Evolutionary conservation across 2,888 invertebrate species (phyloP), one percentile per base, ranked within the genome.

Genomic region (Temnothorax ravouxi): DNA sequence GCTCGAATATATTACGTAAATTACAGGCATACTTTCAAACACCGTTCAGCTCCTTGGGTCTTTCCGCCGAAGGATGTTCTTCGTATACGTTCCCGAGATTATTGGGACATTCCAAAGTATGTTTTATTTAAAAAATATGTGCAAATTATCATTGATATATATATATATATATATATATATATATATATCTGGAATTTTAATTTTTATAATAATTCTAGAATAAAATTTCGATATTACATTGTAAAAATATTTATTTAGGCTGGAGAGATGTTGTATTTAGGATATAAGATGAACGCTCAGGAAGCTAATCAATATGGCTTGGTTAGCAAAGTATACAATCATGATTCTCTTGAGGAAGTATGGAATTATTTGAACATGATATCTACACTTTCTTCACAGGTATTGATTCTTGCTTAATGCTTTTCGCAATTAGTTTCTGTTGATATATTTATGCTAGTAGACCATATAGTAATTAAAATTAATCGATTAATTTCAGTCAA

Each of bases 41-140:
- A 18, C 99, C 99, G 9, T 99, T 99, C 94, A 96, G 97, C 25
- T 96, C 96, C 88, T 95, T 99, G 81, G 99, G 99, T 2, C 96
- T 99, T 88, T 96, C 97, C 52, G 97, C 99, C 21, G 99, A 99
- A 96, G 99, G 97, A 11, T 98, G 98, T 93, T 98, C 99, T 3
- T 97, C 98, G 29, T 97, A 97, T 91, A 97, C 97, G 77, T 99
- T 99, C 94, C 98, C 99, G 0, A 95, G 95, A 91, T 95, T 99
- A 74, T 96, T 99, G 95, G 99, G 99, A 8, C 96, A 96, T 76
- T 97, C 97, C 84, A 98, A 97, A 95, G 97, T 97, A 89, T 29
- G 54, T 52, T 44, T 47, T 3, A 54, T 50, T 71, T 18, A 15
- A 61, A 54, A 62, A 41, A 54, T 56, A 72, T 72, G 6, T 52